Base-by-base conservation (phyloP, 2,888 invertebrate genomes). In the Nymphalis c-album region DNA sequence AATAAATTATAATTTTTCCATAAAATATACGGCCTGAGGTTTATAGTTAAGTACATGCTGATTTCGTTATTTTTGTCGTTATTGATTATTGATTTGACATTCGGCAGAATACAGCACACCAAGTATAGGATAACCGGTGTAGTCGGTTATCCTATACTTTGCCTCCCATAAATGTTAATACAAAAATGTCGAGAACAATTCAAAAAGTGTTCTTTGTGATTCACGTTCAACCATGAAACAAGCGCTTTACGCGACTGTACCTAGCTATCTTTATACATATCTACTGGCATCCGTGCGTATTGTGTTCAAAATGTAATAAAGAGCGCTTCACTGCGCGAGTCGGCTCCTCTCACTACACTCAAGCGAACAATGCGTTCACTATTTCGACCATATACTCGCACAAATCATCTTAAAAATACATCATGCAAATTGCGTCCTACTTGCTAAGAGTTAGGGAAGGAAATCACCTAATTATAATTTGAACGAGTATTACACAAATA, bases 251-350 rank as follows among this genome's bases (percentile, higher is more conserved):
- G 67, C 71, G 71, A 76, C 68, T 74, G 76, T 78, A 79, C 75
- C 66, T 69, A 72, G 61, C 76, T 78, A 73, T 75, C 77, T 77
- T 78, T 74, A 76, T 31, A 31, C 26, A 6, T 58, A 63, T 63
- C 64, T 67, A 35, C 35, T 18, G 26, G 72, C 72, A 70, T 64
- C 73, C 71, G 75, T 60, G 40, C 47, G 78, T 79, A 83, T 85
- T 85, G 85, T 84, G 77, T 79, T 78, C 78, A 72, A 74, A 80
- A 82, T 83, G 82, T 81, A 83, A 84, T 82, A 82, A 78, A 83
- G 77, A 79, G 80, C 80, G 84, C 85, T 82, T 78, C 79, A 84
- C 78, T 85, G 84, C 83, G 74, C 77, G 53, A 71, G 59, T 53
- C 48, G 48, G 18, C 73, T 69, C 75, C 76, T 75, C 68, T 75